Percentiles rank a stretch among this genome's conserved stretches.
Conservation (phyloP, 2,888 invertebrate species). For the Lasioglossum marginatum region DNA sequence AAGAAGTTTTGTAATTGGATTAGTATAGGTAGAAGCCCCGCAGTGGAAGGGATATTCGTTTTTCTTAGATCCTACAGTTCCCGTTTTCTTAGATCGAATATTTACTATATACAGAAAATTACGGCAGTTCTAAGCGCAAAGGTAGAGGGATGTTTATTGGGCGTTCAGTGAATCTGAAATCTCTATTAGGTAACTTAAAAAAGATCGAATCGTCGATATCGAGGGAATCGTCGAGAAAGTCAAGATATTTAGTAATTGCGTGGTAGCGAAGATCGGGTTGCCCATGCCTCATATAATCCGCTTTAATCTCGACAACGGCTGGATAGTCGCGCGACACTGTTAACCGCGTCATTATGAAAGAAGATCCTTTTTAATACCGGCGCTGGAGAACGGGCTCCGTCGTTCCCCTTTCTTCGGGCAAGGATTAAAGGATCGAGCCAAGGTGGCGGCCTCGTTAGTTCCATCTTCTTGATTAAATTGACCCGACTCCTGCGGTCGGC, state of each 20-base stretch:
- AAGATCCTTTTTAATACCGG: conserved; percentile 39
- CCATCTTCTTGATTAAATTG: conserved; percentile 67
- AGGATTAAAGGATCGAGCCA: conserved; percentile 52
- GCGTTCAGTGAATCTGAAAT: background rate
- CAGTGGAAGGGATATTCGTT: too few species aligned
- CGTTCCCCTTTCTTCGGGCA: conserved; percentile 15
- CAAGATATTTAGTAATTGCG: background rate
- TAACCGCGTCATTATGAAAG: conserved; percentile 31
- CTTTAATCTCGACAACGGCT: conserved; percentile 15
- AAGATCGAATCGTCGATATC: background rate
- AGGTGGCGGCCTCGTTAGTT: conserved; percentile 50
- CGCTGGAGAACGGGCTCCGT: conserved; percentile 6
- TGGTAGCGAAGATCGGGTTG: background rate
- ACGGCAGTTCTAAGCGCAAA: background rate
- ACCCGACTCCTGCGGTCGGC: conserved; percentile 36
- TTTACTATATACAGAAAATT: background rate
- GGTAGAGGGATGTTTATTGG: background rate
- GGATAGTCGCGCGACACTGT: background rate
- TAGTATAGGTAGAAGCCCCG: too few species aligned
- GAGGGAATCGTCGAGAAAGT: background rate
- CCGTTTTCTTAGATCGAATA: too few species aligned
- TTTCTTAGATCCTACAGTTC: too few species aligned
- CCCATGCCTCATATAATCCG: background rate
- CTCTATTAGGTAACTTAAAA: background rate
- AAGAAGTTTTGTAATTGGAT: too few species aligned